These are phyloP conservation scores for Ochotona curzoniae DNA, from an alignment of 2,113 vertebrate species.

Conservation along the genomic window DNA sequence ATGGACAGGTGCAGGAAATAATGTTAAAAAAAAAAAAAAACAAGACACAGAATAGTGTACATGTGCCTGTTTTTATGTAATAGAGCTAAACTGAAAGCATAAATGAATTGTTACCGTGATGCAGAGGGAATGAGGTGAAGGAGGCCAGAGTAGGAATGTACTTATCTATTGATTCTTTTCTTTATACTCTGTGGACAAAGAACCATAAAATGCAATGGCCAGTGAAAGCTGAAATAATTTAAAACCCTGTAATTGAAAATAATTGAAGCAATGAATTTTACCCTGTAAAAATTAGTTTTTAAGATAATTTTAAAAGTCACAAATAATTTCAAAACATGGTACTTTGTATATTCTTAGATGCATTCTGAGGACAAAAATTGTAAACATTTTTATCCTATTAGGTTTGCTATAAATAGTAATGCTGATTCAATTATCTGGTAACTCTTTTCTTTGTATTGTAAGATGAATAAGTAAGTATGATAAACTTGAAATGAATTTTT, in stretches of 20 bases:
- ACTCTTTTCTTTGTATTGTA: background rate
- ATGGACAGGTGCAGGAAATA: background rate
- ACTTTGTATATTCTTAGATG: background rate
- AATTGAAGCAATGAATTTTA: background rate
- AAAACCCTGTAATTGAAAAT: slow-evolving; percentile 8
- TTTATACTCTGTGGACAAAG: background rate
- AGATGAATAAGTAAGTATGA: background rate
- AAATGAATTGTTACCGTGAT: background rate
- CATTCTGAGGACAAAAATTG: slow-evolving; percentile 1
- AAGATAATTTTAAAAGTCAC: too few relatives aligned
- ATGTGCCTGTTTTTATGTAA: background rate
- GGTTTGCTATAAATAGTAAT: background rate
- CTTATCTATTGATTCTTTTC: background rate
- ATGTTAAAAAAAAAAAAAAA: background rate
- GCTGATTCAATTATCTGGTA: background rate
- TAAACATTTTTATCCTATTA: background rate
- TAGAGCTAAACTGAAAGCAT: background rate
- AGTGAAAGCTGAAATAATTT: background rate
- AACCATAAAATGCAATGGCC: background rate
- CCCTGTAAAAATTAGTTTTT: background rate
- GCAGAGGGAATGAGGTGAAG: background rate
- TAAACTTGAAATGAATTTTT: slow-evolving; percentile 17
- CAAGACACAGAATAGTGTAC: background rate
- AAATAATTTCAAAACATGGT: background rate
- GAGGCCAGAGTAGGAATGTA: background rate